These are phyloP conservation scores for Eupithecia tripunctaria DNA, from an alignment of 2,888 invertebrate genomes.

Conservation along the genomic window DNA sequence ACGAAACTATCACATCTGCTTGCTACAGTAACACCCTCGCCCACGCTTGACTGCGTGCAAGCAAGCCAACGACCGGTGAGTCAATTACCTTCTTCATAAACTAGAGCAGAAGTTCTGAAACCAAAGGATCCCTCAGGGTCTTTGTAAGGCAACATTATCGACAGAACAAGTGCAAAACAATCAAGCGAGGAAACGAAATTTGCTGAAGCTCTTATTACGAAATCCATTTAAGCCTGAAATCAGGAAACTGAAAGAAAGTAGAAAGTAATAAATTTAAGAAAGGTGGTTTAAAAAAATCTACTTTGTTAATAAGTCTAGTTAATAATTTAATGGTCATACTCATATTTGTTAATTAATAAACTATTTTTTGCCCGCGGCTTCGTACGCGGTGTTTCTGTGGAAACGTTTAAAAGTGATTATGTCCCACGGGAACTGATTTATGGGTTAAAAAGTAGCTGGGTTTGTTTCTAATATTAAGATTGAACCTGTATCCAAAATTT, in stretches of 20 bases:
- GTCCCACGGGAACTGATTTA: too few relatives aligned
- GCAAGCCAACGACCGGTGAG: conserved; percentile 48
- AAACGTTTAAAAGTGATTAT: too few relatives aligned
- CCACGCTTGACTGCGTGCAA: conserved; percentile 1
- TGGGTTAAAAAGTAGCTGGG: too few relatives aligned
- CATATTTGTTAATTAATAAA: too few relatives aligned
- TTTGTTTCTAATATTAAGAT: too few relatives aligned
- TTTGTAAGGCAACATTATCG: conserved; percentile 40
- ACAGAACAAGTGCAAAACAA: conserved; percentile 39
- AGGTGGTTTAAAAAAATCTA: too few relatives aligned
- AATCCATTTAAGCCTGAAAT: not conserved
- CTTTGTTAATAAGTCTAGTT: too few relatives aligned
- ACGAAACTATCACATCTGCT: not conserved
- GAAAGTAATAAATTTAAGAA: too few relatives aligned
- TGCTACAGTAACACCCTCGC: conserved; percentile 20
- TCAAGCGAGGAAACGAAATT: conserved; percentile 32
- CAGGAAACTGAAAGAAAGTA: not conserved
- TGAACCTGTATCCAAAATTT: too few relatives aligned
- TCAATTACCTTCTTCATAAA: conserved; percentile 49
- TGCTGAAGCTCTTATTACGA: conserved; percentile 27
- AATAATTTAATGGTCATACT: too few relatives aligned
- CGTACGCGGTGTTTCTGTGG: too few relatives aligned
- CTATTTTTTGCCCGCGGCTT: too few relatives aligned
- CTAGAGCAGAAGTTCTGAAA: conserved; percentile 47
- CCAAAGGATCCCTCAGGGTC: conserved; percentile 36